phyloP scores from a whole-genome alignment of 2,797 vertebrate genomes.

The Platyrinchus mystaceus region DNA sequence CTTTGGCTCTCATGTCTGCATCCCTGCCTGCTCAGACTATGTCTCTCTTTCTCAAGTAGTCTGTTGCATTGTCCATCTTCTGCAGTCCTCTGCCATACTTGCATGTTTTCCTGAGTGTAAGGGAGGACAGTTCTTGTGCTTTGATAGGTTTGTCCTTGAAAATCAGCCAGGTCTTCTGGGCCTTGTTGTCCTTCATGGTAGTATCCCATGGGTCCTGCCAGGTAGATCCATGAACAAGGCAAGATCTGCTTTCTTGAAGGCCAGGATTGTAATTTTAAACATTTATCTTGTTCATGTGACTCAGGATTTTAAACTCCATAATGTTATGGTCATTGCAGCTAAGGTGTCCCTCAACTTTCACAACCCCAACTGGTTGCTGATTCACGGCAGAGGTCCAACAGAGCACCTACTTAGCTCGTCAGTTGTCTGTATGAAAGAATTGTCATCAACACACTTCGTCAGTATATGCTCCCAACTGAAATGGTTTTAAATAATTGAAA shows the following conservation, averaged over 20 bases:
- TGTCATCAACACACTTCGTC: neutral
- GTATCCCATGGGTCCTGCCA: neutral
- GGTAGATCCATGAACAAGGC: neutral
- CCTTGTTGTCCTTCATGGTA: neutral
- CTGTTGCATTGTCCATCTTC: neutral
- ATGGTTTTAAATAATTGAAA: neutral
- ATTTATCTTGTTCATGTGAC: neutral
- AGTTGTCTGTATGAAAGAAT: neutral
- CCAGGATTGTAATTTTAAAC: neutral
- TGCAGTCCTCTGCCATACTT: neutral
- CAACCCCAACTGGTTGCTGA: fast-evolving
- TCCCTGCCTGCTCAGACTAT: neutral
- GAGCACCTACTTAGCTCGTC: neutral
- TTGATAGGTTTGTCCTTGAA: neutral
- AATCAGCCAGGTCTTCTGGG: neutral
- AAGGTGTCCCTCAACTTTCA: neutral
- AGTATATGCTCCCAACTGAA: neutral
- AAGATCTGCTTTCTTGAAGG: neutral
- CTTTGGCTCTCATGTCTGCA: neutral
- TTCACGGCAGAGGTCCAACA: neutral
- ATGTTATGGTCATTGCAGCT: neutral
- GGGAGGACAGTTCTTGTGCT: neutral
- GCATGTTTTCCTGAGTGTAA: neutral
- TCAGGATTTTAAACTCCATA: neutral
- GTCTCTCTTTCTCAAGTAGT: neutral